Conservation (phyloP, 2,888 invertebrate genomes). For the Atethmia centrago region DNA sequence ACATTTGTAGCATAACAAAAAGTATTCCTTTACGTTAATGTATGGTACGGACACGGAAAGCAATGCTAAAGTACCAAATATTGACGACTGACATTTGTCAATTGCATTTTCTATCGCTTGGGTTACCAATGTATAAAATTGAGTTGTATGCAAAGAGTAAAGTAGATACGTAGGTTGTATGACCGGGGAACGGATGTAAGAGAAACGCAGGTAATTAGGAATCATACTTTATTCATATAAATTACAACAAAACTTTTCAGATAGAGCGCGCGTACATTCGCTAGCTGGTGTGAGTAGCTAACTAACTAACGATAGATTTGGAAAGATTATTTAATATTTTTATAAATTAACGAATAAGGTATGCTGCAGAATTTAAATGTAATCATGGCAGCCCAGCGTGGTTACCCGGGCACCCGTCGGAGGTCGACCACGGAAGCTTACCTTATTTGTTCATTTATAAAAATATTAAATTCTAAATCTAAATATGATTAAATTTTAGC, state of each 20-base stretch:
- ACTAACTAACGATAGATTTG: background rate
- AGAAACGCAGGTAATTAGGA: background rate
- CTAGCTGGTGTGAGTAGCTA: background rate
- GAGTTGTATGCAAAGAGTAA: too few relatives aligned
- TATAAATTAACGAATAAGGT: too few relatives aligned
- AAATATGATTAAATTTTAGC: too few relatives aligned
- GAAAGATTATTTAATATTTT: too few relatives aligned
- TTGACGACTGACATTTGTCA: slow-evolving; percentile 34
- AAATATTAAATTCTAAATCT: too few relatives aligned
- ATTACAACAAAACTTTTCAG: background rate
- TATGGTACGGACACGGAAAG: slow-evolving; percentile 6
- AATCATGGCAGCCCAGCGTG: too few relatives aligned
- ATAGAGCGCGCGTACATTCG: background rate
- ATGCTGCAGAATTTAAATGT: too few relatives aligned
- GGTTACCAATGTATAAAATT: slow-evolving; percentile 26
- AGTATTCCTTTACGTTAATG: background rate
- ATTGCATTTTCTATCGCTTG: slow-evolving; percentile 37
- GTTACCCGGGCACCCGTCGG: too few relatives aligned
- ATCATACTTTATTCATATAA: background rate
- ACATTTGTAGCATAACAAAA: slow-evolving; percentile 25
- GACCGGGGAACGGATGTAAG: background rate
- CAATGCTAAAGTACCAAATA: slow-evolving; percentile 30
- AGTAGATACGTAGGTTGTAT: too few relatives aligned
- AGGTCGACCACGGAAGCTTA: too few relatives aligned
- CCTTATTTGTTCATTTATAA: too few relatives aligned